phyloP scores from a whole-genome alignment of 2,113 vertebrate species.

The Catharus minimus region DNA sequence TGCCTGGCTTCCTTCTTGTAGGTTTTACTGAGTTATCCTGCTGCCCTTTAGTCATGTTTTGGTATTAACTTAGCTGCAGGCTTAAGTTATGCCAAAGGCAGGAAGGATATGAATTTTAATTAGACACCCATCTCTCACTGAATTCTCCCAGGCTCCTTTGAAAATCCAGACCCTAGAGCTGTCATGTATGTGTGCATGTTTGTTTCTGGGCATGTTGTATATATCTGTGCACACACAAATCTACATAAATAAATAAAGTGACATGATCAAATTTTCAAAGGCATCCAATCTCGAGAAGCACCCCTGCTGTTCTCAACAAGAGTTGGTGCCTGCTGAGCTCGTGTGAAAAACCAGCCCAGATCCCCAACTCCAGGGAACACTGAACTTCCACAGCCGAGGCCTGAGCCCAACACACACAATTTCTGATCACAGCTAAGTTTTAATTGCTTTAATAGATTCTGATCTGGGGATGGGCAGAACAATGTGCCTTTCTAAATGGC shows the following conservation, averaged over 20 bases:
- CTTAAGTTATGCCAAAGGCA: conserved; percentile 42
- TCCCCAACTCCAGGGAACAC: background rate
- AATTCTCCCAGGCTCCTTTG: conserved; percentile 5
- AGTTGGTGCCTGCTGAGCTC: background rate
- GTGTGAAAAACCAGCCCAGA: conserved; percentile 13
- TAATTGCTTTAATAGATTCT: background rate
- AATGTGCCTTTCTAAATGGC: background rate
- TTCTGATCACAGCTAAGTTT: conserved; percentile 5
- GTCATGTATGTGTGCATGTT: background rate
- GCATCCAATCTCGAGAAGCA: background rate
- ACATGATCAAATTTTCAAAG: conserved; percentile 44
- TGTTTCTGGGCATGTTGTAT: conserved; percentile 17
- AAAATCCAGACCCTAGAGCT: conserved; percentile 33
- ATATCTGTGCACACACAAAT: conserved; percentile 35
- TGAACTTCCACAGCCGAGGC: background rate
- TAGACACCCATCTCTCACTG: conserved; percentile 43
- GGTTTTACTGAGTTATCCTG: conserved; percentile 38
- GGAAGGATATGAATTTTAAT: conserved; percentile 41
- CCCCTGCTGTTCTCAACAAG: background rate
- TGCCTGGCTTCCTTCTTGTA: conserved; percentile 11
- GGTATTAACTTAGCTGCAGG: conserved; percentile 49
- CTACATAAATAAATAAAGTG: conserved; percentile 61
- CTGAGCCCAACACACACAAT: background rate
- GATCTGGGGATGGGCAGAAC: background rate
- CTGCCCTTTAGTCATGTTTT: conserved; percentile 43